Evolutionary conservation across 2,888 invertebrate species (phyloP).

Genomic region (Drosophila nigricruria): DNA sequence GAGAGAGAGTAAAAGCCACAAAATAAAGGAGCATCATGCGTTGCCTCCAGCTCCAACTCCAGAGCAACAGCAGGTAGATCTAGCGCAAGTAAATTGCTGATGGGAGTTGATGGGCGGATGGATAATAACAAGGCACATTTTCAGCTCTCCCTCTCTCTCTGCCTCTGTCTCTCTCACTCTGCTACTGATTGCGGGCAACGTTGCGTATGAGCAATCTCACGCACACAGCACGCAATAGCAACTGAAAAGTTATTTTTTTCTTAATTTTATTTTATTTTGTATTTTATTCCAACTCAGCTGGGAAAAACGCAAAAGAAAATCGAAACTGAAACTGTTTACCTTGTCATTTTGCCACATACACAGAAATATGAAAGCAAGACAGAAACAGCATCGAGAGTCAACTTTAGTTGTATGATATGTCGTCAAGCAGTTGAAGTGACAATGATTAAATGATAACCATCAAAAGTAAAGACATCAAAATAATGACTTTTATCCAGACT

Average conservation of each 20-base stretch:
- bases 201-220: slow-evolving; percentile 69
- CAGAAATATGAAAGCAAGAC: not conserved
- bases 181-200: slow-evolving; percentile 30
- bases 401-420: not conserved
- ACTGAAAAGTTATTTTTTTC: slow-evolving; percentile 35
- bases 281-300: slow-evolving; percentile 44
- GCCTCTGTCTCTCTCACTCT: not conserved
- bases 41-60: slow-evolving; percentile 15
- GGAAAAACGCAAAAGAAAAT: slow-evolving; percentile 44
- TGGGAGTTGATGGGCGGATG: not conserved
- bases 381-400: not conserved
- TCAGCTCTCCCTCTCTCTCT: slow-evolving; percentile 15
- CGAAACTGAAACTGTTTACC: slow-evolving; percentile 60
- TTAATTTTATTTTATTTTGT: slow-evolving; percentile 26
- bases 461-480: slow-evolving; percentile 12
- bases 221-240: slow-evolving; percentile 24
- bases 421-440: not conserved
- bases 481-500: not conserved
- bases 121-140: slow-evolving; percentile 32
- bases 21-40: slow-evolving; percentile 45
- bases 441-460: slow-evolving; percentile 7
- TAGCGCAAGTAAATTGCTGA: slow-evolving; percentile 30
- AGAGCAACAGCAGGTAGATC: slow-evolving; percentile 10
- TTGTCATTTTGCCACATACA: slow-evolving; percentile 33
- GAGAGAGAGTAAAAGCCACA: slow-evolving; percentile 33